Base-by-base conservation (phyloP, 2,797 vertebrate genomes). In the Scleropages formosus region DNA sequence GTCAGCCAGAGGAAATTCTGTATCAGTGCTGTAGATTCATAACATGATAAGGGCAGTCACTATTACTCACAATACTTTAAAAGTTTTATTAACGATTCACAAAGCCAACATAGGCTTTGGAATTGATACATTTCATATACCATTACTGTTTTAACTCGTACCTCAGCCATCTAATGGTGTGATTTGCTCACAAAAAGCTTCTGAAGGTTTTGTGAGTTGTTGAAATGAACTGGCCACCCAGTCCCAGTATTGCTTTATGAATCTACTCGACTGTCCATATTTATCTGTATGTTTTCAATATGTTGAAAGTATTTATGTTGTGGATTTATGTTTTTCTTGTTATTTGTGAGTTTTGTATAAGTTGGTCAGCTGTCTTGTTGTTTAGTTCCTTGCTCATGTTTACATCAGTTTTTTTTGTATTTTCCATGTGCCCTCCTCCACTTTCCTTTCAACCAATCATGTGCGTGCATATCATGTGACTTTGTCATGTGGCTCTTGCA, bases 401-500 rank as follows among this genome's bases (percentile, higher is more conserved):
- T 93, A 95, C 96, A 95, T 98, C 94, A 91, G 93, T 95, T 95
- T 86, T 92, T 94, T 90, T 95, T 96, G 91, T 97, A 90, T 97
- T 95, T 96, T 95, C 86, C 94, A 96, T 96, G 92, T 96, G 90
- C 93, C 91, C 91, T 93, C 87, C 90, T 92, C 89, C 93, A 91
- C 95, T 94, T 94, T 94, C 94, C 93, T 94, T 94, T 96, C 94
- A 93, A 96, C 94, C 96, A 91, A 95, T 97, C 95, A 97, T 96
- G 95, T 98, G 93, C 94, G 94, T 98, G 95, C 93, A 85, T 96
- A 95, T 97, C 96, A 97, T 98, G 95, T 98, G 97, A 95, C 95
- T 95, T 93, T 97, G 96, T 98, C 97, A 98, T 97, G 94, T 98
- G 97, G 93, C 95, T 91, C 91, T 98, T 98, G 96, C 96, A 98